A percentile compares a stretch with the other conserved stretches of the same genome.
phyloP scores from a whole-genome alignment of 2,113 vertebrate genomes.

The Stercorarius parasiticus region DNA sequence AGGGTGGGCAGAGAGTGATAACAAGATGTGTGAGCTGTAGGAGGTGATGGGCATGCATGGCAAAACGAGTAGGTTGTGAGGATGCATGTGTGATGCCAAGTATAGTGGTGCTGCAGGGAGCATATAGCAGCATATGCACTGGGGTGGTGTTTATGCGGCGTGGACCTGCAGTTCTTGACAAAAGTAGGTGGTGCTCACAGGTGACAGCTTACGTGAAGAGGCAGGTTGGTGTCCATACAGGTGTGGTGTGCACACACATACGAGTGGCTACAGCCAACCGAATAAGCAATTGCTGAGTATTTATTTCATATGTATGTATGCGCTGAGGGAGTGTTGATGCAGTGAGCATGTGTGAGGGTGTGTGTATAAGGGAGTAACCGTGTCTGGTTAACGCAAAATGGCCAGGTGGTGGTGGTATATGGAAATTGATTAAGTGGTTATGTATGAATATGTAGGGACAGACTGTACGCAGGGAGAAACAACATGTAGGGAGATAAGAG shows the following conservation, averaged over 20 bases:
- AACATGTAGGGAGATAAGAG: background rate
- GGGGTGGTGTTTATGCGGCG: background rate
- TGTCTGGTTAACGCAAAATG: background rate
- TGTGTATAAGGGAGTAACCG: background rate
- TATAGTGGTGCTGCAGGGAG: background rate
- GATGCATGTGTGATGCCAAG: background rate
- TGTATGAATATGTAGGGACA: background rate
- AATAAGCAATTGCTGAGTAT: background rate
- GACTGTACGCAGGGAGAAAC: background rate
- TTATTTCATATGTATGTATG: background rate
- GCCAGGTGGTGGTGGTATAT: background rate
- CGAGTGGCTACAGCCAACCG: background rate
- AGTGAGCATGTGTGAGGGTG: background rate
- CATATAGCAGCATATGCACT: background rate
- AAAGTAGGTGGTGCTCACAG: background rate
- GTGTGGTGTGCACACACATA: background rate
- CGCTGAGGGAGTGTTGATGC: background rate
- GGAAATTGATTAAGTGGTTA: background rate
- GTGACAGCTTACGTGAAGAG: background rate
- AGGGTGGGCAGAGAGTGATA: conserved; percentile 8
- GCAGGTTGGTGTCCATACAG: background rate
- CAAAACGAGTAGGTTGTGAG: background rate
- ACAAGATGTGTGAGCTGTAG: conserved; percentile 5
- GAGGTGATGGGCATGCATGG: conserved; percentile 28
- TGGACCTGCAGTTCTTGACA: background rate